Conservation (phyloP, 2,113 vertebrate species). For the Mormyrus iriodes region DNA sequence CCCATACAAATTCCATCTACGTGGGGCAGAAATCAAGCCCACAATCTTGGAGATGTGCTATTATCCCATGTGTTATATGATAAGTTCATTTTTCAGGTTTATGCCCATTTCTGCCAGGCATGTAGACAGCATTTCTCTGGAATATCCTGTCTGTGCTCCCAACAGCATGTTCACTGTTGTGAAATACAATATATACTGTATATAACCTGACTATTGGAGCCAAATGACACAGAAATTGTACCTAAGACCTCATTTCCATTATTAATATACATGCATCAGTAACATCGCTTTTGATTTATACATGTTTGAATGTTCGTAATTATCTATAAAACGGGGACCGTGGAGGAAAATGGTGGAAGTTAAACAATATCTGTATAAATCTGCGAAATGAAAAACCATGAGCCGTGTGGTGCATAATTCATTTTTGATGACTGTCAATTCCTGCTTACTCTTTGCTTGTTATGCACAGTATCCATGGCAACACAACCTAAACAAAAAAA, state of each 20-base stretch:
- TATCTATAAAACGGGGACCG: not conserved
- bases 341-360: not conserved
- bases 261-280: not conserved
- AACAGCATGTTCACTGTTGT: not conserved
- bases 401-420: not conserved
- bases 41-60: not conserved
- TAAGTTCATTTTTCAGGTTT: not conserved
- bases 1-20: not conserved
- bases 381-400: not conserved
- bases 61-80: not conserved
- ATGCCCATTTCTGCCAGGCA: not conserved
- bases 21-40: not conserved
- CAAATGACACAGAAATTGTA: not conserved
- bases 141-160: not conserved
- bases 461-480: constrained; percentile 7
- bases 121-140: not conserved
- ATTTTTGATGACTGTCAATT: constrained; percentile 6
- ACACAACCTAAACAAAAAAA: not conserved
- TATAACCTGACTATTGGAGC: not conserved
- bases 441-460: not conserved
- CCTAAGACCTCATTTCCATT: not conserved
- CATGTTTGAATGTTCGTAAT: not conserved
- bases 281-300: constrained; percentile 16
- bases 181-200: not conserved
- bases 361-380: constrained; percentile 7